phyloP scores from a whole-genome alignment of 2,797 vertebrate genomes.

The Phrynocephalus guinanensis region DNA sequence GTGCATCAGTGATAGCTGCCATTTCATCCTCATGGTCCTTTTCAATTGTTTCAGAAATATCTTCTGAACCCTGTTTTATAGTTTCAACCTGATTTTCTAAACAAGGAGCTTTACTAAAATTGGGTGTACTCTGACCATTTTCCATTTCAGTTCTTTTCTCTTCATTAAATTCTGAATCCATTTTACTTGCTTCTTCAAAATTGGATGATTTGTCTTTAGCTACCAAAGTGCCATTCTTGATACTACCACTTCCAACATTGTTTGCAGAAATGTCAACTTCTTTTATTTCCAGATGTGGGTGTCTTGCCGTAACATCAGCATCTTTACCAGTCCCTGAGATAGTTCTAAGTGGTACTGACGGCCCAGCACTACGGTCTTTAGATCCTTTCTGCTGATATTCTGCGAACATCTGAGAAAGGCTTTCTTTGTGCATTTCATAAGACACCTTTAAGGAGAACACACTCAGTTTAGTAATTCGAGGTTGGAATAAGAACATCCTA shows the following conservation, averaged over 20 bases:
- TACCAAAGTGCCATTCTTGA: conserved; percentile 30
- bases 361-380: conserved; percentile 55
- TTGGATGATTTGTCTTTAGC: conserved; percentile 42
- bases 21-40: conserved; percentile 60
- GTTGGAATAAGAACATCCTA: background rate
- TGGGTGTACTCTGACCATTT: conserved; percentile 22
- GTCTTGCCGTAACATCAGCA: conserved; percentile 63
- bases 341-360: conserved; percentile 77
- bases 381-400: conserved; percentile 86
- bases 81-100: conserved; percentile 50
- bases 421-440: conserved; percentile 96
- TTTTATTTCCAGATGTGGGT: conserved; percentile 56
- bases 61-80: conserved; percentile 52
- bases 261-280: conserved; percentile 44
- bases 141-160: conserved; percentile 50
- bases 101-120: conserved; percentile 45
- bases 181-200: conserved; percentile 41
- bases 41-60: conserved; percentile 63
- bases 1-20: conserved; percentile 48
- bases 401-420: conserved; percentile 86
- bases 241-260: conserved; percentile 15
- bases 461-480: conserved; percentile 24
- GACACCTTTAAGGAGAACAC: conserved; percentile 85
- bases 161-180: conserved; percentile 31
- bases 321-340: conserved; percentile 81